Evolutionary conservation across 1,140 invertebrate species (phyloP).

Genomic region (Bombus superbus): DNA sequence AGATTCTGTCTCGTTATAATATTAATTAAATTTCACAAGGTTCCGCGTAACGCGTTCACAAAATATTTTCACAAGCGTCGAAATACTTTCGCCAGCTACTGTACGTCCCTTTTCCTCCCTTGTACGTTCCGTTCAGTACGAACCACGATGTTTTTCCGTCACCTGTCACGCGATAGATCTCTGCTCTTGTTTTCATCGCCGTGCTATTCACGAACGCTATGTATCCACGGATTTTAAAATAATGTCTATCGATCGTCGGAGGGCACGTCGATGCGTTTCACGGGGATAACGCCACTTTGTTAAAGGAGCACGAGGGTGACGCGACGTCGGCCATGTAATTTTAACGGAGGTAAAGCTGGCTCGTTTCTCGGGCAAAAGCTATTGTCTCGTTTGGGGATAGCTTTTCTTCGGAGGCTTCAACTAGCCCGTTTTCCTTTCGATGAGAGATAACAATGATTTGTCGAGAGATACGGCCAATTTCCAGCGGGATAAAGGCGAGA

Average conservation of each 20-base stretch:
- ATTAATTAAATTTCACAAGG: too few relatives aligned
- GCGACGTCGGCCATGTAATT: background rate
- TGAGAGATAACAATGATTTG: background rate
- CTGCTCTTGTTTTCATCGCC: background rate
- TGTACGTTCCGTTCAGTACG: background rate
- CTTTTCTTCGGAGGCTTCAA: background rate
- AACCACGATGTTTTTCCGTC: background rate
- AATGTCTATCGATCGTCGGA: conserved; percentile 19
- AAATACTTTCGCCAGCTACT: background rate
- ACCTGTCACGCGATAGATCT: conserved; percentile 31
- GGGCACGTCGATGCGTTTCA: background rate
- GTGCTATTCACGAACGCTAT: background rate
- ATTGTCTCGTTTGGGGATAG: background rate
- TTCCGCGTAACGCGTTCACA: too few relatives aligned
- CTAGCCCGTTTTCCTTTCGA: background rate
- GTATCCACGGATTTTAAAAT: conserved; percentile 14
- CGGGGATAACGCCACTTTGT: background rate
- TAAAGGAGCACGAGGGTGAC: background rate
- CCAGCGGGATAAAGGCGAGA: background rate
- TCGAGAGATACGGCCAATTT: background rate
- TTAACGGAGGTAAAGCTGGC: background rate
- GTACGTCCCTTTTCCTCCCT: too few relatives aligned
- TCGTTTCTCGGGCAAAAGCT: background rate
- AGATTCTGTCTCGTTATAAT: too few relatives aligned
- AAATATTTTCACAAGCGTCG: too few relatives aligned